A percentile compares a stretch with the other conserved stretches of the same genome.
Conservation (phyloP, 2,113 vertebrate species). For the Myotis brandtii region DNA sequence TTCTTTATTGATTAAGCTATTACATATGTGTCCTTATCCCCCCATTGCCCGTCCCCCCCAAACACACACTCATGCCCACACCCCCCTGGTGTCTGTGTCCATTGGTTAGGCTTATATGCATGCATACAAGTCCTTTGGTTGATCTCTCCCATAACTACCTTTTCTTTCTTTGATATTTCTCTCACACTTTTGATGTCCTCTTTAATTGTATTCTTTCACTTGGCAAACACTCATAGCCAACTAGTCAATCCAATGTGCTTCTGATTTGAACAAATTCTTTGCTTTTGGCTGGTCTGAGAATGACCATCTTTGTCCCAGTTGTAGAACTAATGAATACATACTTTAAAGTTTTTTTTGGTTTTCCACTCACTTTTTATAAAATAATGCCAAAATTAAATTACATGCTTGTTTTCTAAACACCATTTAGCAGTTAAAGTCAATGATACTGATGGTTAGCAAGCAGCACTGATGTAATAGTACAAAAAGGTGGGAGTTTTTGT, state of each 20-base stretch:
- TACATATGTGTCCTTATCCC: too few species aligned
- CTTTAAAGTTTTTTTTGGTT: not conserved
- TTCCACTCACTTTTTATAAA: not conserved
- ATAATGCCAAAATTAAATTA: constrained; percentile 25
- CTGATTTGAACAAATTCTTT: constrained; percentile 38
- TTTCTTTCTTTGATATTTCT: constrained; percentile 13
- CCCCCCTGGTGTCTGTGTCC: too few species aligned
- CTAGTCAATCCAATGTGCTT: not conserved
- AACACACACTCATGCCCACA: too few species aligned
- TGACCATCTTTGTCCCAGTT: not conserved
- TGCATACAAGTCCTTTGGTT: too few species aligned
- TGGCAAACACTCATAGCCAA: not conserved
- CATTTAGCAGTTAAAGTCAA: not conserved
- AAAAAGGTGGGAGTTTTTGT: not conserved
- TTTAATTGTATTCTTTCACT: constrained; percentile 13
- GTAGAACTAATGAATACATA: not conserved
- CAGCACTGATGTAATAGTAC: not conserved
- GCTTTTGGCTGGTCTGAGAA: not conserved
- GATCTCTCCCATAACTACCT: not conserved
- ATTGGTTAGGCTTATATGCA: too few species aligned
- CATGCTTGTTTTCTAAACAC: not conserved
- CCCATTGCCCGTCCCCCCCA: too few species aligned
- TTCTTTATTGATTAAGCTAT: too few species aligned
- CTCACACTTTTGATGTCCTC: constrained; percentile 26
- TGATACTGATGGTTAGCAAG: not conserved